These are phyloP conservation scores for Odontomyia ornata DNA, from an alignment of 2,888 invertebrate genomes.

Conservation along the genomic window DNA sequence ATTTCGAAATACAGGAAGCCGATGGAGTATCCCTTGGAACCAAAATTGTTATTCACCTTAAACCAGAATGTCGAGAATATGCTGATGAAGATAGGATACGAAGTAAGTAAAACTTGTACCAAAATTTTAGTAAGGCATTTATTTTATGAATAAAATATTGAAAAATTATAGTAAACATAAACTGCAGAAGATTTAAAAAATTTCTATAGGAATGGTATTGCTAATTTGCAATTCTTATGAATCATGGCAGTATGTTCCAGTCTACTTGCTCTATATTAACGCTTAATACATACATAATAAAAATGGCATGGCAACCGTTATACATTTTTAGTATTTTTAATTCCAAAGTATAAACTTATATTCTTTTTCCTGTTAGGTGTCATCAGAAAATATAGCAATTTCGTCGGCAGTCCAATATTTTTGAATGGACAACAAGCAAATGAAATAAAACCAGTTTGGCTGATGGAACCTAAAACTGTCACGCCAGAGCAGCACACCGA, in stretches of 20 bases:
- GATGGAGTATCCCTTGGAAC: constrained; percentile 89
- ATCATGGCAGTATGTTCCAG: too few relatives aligned
- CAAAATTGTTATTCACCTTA: constrained; percentile 90
- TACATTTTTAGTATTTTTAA: neutral
- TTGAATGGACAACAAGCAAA: constrained; percentile 91
- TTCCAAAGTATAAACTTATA: neutral
- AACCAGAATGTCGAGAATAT: constrained; percentile 87
- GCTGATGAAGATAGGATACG: constrained; percentile 86
- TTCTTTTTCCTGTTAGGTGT: constrained; percentile 63
- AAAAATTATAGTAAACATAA: too few relatives aligned
- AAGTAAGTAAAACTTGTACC: constrained; percentile 63
- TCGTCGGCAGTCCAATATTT: constrained; percentile 92
- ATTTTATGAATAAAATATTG: too few relatives aligned
- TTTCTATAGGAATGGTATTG: too few relatives aligned
- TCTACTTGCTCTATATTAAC: too few relatives aligned
- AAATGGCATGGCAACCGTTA: neutral
- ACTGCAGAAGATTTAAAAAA: too few relatives aligned
- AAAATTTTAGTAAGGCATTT: too few relatives aligned
- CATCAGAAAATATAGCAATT: constrained; percentile 96
- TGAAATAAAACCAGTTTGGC: constrained; percentile 91
- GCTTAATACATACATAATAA: too few relatives aligned
- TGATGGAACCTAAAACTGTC: constrained; percentile 89
- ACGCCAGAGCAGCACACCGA: constrained; percentile 87
- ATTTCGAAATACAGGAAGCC: constrained; percentile 87
- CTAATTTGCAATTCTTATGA: too few relatives aligned